Evolutionary conservation across 2,888 invertebrate species (phyloP).

Genomic region (Yponomeuta plumbellus): DNA sequence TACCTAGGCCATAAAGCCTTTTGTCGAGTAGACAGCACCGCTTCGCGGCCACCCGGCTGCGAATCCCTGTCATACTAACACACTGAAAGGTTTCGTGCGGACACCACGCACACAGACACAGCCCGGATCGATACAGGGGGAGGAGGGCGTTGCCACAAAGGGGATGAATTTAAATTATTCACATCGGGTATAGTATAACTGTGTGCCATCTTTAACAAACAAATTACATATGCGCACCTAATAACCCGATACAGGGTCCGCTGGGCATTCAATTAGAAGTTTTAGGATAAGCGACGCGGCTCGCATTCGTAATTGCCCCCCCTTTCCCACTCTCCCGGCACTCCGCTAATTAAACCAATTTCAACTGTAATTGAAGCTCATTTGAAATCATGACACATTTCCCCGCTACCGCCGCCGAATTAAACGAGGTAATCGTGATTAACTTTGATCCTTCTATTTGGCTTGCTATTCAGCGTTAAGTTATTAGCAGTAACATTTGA

Average conservation of each 20-base stretch:
- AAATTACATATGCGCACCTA: constrained; percentile 48
- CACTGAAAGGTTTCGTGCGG: constrained; percentile 30
- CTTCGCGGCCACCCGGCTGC: constrained; percentile 42
- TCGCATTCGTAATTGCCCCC: constrained; percentile 59
- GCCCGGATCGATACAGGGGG: constrained; percentile 55
- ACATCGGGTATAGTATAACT: constrained; percentile 72
- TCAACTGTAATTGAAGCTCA: constrained; percentile 14
- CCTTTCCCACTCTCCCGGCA: constrained; percentile 38
- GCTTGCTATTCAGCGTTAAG: too few species aligned
- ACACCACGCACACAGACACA: constrained; percentile 33
- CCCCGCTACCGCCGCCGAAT: not conserved
- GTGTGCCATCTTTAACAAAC: constrained; percentile 75
- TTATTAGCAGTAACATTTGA: not conserved
- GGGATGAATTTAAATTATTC: constrained; percentile 76
- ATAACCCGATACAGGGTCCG: constrained; percentile 67
- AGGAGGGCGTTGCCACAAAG: constrained; percentile 44
- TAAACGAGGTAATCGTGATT: not conserved
- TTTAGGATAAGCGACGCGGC: constrained; percentile 59
- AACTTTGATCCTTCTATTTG: not conserved
- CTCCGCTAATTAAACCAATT: constrained; percentile 22
- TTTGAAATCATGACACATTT: constrained; percentile 12
- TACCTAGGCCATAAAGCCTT: constrained; percentile 22
- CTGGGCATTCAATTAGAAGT: constrained; percentile 71
- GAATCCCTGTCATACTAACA: constrained; percentile 13
- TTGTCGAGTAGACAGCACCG: constrained; percentile 53